Evolutionary conservation across 2,888 invertebrate species (phyloP).

Genomic region (Flexamia atlantica): DNA sequence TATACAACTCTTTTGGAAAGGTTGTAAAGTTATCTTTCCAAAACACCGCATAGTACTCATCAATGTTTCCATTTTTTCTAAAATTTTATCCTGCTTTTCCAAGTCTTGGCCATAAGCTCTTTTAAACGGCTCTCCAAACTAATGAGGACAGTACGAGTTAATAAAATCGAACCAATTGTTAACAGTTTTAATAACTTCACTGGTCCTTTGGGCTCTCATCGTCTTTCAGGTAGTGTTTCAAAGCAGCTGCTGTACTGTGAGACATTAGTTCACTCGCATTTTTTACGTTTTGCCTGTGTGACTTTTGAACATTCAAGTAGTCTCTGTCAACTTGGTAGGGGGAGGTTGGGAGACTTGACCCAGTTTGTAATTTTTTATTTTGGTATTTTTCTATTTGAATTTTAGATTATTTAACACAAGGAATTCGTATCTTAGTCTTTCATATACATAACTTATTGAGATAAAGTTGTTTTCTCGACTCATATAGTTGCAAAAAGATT

Average conservation of each 20-base stretch:
- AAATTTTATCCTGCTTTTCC: conserved; percentile 48
- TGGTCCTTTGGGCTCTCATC: not conserved
- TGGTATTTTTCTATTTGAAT: no score
- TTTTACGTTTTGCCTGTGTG: conserved; percentile 47
- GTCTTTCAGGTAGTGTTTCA: conserved; percentile 32
- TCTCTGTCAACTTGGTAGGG: conserved; percentile 16
- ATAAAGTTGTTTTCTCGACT: no score
- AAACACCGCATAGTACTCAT: conserved; percentile 47
- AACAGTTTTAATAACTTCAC: conserved; percentile 47
- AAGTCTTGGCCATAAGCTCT: conserved; percentile 50
- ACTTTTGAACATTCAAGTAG: conserved; percentile 33
- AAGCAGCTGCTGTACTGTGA: conserved; percentile 61
- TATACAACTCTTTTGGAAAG: conserved; percentile 56
- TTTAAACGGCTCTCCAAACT: conserved; percentile 47
- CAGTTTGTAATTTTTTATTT: no score
- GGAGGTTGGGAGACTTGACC: no score
- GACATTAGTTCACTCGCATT: conserved; percentile 56
- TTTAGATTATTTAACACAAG: no score
- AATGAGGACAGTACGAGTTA: conserved; percentile 28
- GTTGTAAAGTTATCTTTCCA: conserved; percentile 36
- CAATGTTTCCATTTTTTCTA: not conserved
- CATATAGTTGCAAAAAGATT: no score
- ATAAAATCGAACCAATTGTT: conserved; percentile 60
- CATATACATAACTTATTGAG: no score
- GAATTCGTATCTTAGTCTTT: no score